These are phyloP conservation scores for Scopus umbretta DNA, from an alignment of 2,113 vertebrate genomes.

Conservation along the genomic window DNA sequence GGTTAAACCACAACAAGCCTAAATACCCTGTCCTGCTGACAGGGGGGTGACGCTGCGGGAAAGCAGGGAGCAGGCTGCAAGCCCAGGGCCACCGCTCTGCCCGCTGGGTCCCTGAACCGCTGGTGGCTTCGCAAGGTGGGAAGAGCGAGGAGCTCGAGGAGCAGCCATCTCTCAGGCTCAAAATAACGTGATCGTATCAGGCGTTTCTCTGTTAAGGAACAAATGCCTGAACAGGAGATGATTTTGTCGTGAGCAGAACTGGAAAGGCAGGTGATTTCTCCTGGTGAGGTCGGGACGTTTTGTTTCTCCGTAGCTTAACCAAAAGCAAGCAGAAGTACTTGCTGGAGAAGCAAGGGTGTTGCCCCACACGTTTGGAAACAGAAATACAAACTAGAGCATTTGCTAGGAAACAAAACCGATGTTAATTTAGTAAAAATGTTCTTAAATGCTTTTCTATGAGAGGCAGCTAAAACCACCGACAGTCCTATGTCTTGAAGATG, in stretches of 20 bases:
- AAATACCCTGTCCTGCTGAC: no score
- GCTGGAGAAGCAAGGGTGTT: neutral
- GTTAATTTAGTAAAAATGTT: neutral
- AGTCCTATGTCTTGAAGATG: neutral
- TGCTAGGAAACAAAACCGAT: neutral
- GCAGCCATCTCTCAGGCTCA: neutral
- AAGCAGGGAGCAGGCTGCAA: neutral
- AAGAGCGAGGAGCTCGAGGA: fast-evolving
- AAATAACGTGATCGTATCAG: neutral
- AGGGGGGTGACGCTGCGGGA: neutral
- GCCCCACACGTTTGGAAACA: neutral
- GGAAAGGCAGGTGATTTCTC: neutral
- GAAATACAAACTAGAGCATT: neutral
- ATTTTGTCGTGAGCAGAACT: neutral
- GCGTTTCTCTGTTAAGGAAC: neutral
- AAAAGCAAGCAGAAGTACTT: neutral
- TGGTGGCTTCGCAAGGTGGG: neutral
- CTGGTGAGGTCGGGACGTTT: neutral
- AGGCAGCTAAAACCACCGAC: neutral
- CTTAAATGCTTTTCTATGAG: neutral
- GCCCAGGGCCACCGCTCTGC: neutral
- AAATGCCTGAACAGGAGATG: neutral
- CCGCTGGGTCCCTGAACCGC: fast-evolving
- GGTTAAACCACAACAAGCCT: no score
- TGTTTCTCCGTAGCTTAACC: neutral